These are phyloP conservation scores for Erebia epiphron DNA, from an alignment of 2,888 invertebrate species.

Conservation along the genomic window DNA sequence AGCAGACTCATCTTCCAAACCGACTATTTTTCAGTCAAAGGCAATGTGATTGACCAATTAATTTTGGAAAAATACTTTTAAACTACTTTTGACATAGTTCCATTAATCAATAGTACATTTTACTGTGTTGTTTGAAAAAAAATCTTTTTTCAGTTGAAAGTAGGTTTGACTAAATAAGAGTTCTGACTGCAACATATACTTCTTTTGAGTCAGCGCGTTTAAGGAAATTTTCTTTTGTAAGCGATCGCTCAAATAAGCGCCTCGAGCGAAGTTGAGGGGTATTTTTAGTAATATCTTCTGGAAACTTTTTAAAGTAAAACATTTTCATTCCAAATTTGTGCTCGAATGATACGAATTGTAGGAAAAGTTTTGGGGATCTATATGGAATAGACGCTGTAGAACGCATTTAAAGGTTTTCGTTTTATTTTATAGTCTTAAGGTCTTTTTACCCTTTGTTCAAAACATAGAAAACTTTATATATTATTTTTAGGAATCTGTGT, in stretches of 20 bases:
- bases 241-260: constrained; percentile 18
- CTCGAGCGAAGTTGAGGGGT: constrained; percentile 12
- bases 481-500: no score
- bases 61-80: no score
- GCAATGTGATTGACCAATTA: no score
- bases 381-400: constrained; percentile 1
- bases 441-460: neutral
- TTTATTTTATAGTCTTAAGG: constrained; percentile 3
- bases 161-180: neutral
- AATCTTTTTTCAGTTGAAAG: neutral
- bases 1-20: no score
- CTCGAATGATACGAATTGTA: constrained; percentile 17
- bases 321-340: constrained; percentile 25
- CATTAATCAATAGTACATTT: no score
- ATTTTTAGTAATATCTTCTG: constrained; percentile 24
- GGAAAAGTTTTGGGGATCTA: constrained; percentile 8
- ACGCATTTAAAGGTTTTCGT: constrained; percentile 4
- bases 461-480: neutral
- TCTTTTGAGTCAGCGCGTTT: constrained; percentile 17
- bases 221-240: constrained; percentile 26
- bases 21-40: no score
- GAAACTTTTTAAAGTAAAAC: constrained; percentile 25
- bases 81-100: no score
- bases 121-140: no score
- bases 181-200: neutral